These are phyloP conservation scores for Apodemus agrarius DNA, from an alignment of 2,797 vertebrate genomes.

Conservation along the genomic window DNA sequence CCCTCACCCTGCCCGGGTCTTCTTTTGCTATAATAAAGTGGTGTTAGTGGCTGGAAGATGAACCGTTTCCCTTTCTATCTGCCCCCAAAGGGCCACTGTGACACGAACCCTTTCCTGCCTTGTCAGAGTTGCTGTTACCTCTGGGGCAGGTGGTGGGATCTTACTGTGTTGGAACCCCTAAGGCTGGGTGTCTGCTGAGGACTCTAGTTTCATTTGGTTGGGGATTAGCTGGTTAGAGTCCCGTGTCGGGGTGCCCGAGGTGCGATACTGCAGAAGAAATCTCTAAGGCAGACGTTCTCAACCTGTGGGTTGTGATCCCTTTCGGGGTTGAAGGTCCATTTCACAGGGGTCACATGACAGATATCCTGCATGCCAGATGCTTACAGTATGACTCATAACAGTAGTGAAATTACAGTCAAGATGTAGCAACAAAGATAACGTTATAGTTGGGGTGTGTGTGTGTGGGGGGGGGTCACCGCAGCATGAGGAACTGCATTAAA, in stretches of 20 bases:
- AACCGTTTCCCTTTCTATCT: neutral
- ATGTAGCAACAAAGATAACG: neutral
- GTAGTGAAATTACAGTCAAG: neutral
- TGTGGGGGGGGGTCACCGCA: neutral
- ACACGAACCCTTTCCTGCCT: neutral
- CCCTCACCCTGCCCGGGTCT: neutral
- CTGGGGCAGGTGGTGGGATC: too few relatives aligned
- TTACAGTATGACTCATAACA: neutral
- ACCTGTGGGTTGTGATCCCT: neutral
- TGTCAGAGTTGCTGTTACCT: neutral
- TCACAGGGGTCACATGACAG: neutral
- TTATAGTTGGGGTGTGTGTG: too few relatives aligned
- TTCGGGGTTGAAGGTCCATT: neutral
- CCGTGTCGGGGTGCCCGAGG: rapidly evolving
- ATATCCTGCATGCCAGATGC: neutral
- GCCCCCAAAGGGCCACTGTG: neutral
- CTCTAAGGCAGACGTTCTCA: neutral
- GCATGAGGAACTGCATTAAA: neutral
- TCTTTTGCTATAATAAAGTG: neutral
- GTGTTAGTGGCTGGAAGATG: neutral
- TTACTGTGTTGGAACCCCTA: neutral
- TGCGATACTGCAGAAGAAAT: neutral
- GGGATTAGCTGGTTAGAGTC: neutral
- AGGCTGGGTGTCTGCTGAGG: neutral
- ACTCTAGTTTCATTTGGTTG: too few relatives aligned